Evolutionary conservation across 2,797 vertebrate genomes (phyloP), one percentile per base, ranked within the genome.

Genomic region (Cuculus canorus): DNA sequence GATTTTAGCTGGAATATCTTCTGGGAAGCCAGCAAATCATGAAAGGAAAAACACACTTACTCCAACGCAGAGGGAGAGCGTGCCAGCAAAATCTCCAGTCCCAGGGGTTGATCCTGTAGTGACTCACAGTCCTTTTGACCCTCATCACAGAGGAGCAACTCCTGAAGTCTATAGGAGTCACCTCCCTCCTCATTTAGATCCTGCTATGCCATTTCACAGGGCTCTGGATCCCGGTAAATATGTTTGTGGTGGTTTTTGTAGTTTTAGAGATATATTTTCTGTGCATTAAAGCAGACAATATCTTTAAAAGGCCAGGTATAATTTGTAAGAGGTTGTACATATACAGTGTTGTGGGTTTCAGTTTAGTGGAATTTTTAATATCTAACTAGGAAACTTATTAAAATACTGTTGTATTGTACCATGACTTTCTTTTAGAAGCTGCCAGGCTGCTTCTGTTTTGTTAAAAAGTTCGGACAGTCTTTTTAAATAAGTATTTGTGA

Each of bases 1-100:
- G 10, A 17, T 82, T 88, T 77, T 93, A 99, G 99, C 98, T 96
- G 98, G 97, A 41, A 97, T 99, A 91, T 98, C 98, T 90, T 98
- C 99, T 91, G 98, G 98, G 50, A 99, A 99, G 96, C 97, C 99
- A 89, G 94, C 98, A 70, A 98, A 98, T 86, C 99, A 99, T 10
- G 99, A 99, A 94, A 98, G 99, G 96, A 99, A 99, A 97, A 98
- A 98, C 54, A 97, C 98, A 17, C 98, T 99, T 95, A 99, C 99
- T 24, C 99, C 99, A 4, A 99, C 99, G 13, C 99, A 99, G 96
- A 98, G 99, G 87, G 99, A 99, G 73, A 99, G 97, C 30, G 96
- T 99, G 86, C 97, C 99, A 11, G 98, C 99, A 33, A 99, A 99
- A 97, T 99, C 99, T 33, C 99, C 99, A 1, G 99, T 99, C 45